Evolutionary conservation across 2,888 invertebrate species (phyloP).

Genomic region (Mesoligia furuncula): DNA sequence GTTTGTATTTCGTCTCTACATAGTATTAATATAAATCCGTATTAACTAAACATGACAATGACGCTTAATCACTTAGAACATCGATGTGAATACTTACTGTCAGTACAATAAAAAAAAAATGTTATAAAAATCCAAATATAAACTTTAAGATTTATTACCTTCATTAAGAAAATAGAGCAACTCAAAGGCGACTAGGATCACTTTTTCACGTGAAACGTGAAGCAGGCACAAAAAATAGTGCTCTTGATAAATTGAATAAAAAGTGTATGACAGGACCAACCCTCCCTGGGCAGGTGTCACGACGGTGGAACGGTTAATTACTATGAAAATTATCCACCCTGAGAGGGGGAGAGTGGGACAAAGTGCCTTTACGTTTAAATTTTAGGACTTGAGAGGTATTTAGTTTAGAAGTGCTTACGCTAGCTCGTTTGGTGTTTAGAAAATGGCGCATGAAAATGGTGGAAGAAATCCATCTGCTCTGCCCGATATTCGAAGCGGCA

Average conservation of each 20-base stretch:
- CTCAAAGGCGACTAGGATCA: conserved; percentile 13
- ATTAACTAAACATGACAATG: not conserved
- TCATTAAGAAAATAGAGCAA: conserved; percentile 28
- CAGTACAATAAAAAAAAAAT: not conserved
- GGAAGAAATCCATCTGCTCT: not conserved
- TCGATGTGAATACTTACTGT: not conserved
- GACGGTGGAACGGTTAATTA: conserved; percentile 60
- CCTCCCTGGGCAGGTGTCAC: conserved; percentile 59
- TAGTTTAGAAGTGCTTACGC: conserved; percentile 44
- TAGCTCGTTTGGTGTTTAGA: conserved; percentile 19
- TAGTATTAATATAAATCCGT: not conserved
- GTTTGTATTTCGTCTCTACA: not conserved
- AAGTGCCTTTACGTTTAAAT: conserved; percentile 56
- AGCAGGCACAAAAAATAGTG: conserved; percentile 55
- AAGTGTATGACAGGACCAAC: conserved; percentile 42
- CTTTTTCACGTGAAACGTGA: conserved; percentile 43
- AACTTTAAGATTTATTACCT: not conserved
- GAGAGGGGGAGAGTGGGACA: conserved; percentile 9
- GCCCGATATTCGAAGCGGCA: not conserved
- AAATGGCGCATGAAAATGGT: conserved; percentile 2
- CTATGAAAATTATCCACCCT: conserved; percentile 65
- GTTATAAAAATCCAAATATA: not conserved
- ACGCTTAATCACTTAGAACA: not conserved
- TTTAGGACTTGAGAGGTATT: conserved; percentile 47
- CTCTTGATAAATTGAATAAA: conserved; percentile 63